Conservation (phyloP, 2,888 invertebrate species). For the Empis stercorea region DNA sequence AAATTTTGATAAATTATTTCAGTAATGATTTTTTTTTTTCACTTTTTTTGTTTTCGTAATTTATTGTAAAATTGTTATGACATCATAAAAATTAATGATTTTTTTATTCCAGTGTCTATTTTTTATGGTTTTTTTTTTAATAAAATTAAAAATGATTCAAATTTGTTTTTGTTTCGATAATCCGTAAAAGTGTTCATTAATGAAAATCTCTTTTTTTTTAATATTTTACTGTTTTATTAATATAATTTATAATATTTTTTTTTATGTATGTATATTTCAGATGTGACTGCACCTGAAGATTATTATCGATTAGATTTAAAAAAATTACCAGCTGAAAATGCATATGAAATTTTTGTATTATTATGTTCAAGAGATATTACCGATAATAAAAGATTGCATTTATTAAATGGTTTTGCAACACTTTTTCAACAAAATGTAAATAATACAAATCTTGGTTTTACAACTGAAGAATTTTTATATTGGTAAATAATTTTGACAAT, state of each 20-base stretch:
- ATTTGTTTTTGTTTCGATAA: too few relatives aligned
- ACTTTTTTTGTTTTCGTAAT: too few relatives aligned
- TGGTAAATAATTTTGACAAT: constrained; percentile 55
- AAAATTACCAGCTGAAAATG: constrained; percentile 49
- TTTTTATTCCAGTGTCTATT: too few relatives aligned
- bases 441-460: constrained; percentile 46
- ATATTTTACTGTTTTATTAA: too few relatives aligned
- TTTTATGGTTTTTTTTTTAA: too few relatives aligned
- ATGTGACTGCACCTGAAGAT: constrained; percentile 41
- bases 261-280: constrained; percentile 8
- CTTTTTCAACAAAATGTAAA: constrained; percentile 37
- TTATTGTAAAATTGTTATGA: too few relatives aligned
- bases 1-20: too few relatives aligned
- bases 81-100: too few relatives aligned
- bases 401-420: constrained; percentile 80
- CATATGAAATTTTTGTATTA: constrained; percentile 48
- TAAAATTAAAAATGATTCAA: too few relatives aligned
- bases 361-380: constrained; percentile 44
- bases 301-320: constrained; percentile 47
- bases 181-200: too few relatives aligned
- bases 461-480: constrained; percentile 65
- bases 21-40: too few relatives aligned
- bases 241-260: too few relatives aligned
- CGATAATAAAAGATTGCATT: constrained; percentile 68
- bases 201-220: not conserved